Base-by-base conservation (phyloP, 1,140 invertebrate genomes). In the Brachionus rotundiformis region DNA sequence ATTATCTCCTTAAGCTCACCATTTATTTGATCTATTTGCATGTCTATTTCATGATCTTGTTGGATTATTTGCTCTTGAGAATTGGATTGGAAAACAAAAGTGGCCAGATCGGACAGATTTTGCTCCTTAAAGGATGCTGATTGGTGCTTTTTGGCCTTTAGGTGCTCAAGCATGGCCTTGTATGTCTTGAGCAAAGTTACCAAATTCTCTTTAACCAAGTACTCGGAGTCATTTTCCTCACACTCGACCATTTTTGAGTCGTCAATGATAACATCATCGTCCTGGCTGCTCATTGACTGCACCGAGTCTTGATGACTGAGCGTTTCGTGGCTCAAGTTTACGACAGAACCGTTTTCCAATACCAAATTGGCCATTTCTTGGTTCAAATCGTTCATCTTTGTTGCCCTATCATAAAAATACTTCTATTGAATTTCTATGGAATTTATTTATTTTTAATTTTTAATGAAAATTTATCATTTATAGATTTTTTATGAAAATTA, bases 341-440 rank as follows among this genome's bases (percentile, higher is more conserved):
- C 25, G 25, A 29, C 33, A 19, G n/a, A 19, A 29, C 23, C 49
- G 16, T 1, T 8, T 19, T 79, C 76, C n/a, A 79, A 27, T 16
- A 27, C 8, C 25, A 79, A 54, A 33, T 33, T 63, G 16, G 41
- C 10, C 16, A 79, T 33, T 29, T 79, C 29, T 36, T 79, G n/a
- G 47, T 36, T 63, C 36, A 79, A 54, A 79, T 79, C 76, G 27
- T 63, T 79, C 76, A 79, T 79, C 27, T 47, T 76, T 47, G 68
- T 41, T 47, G 3, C 8, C 13, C 16, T 27, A 4, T 75, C 16
- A 10, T n/a, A 39, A n/a, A n/a, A 16, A 41, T 44, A 8, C 4
- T 44, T 19, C 39, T 76, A 13, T 47, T 76, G 6, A 31, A 31
- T 76, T 76, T 19, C 19, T 41, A 31, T 76, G 19, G 25, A 54